Conservation (phyloP, 1,140 invertebrate genomes). For the Cotesia vestalis region DNA sequence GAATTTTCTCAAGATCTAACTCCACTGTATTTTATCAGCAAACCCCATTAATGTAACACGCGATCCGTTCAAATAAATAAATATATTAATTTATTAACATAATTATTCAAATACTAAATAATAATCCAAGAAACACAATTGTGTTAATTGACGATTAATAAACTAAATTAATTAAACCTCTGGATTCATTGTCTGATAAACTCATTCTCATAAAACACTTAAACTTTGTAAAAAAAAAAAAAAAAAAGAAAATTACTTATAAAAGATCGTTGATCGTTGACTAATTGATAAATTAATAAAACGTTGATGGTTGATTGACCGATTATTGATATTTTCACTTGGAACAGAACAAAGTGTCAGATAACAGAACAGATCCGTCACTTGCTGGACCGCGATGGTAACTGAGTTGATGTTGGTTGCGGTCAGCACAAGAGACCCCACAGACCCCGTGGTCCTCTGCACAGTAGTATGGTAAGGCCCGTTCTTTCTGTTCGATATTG, state of each 20-base stretch:
- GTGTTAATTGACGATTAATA: too few species aligned
- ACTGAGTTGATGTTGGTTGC: conserved; percentile 49
- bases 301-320: background rate
- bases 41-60: too few species aligned
- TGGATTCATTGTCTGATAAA: too few species aligned
- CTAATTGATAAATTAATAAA: background rate
- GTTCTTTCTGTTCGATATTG: background rate
- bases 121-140: too few species aligned
- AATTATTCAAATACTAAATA: too few species aligned
- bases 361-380: conserved; percentile 39
- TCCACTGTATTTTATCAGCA: background rate
- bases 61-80: too few species aligned
- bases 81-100: too few species aligned
- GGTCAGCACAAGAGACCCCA: conserved; percentile 47
- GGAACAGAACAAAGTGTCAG: conserved; percentile 8
- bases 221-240: too few species aligned
- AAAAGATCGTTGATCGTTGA: too few species aligned
- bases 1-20: conserved; percentile 3
- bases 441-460: conserved; percentile 40
- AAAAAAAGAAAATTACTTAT: too few species aligned
- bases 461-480: conserved; percentile 36
- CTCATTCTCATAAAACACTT: too few species aligned
- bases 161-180: too few species aligned
- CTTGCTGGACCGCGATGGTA: conserved; percentile 50
- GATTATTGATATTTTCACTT: background rate